Conservation (phyloP, 2,113 vertebrate genomes). For the Corydoras sp. region DNA sequence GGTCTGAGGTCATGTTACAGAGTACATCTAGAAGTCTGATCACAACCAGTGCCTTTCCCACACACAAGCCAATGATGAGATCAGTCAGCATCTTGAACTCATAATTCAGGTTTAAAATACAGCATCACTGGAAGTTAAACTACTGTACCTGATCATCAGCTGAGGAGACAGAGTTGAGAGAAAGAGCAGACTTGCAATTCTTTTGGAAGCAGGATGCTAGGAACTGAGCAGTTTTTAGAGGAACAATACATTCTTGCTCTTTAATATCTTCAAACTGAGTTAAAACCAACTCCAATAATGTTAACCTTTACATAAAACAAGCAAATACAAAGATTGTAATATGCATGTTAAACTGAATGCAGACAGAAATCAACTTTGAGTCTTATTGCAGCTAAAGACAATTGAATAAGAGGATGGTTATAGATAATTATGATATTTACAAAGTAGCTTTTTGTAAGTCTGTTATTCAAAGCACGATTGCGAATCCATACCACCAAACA, state of each 20-base stretch:
- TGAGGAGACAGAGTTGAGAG: constrained; percentile 59
- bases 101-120: not conserved
- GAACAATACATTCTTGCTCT: constrained; percentile 53
- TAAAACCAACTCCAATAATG: constrained; percentile 77
- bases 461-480: too few species aligned
- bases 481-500: too few species aligned
- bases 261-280: constrained; percentile 61
- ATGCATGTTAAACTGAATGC: not conserved
- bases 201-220: constrained; percentile 73
- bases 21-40: constrained; percentile 82
- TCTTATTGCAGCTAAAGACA: too few species aligned
- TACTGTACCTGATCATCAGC: constrained; percentile 68
- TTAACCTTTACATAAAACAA: constrained; percentile 63
- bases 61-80: too few species aligned
- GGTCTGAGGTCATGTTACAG: constrained; percentile 85
- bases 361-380: too few species aligned
- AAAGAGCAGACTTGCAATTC: constrained; percentile 71
- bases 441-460: too few species aligned
- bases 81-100: not conserved
- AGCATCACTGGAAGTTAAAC: too few species aligned
- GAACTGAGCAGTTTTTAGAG: constrained; percentile 65
- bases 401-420: too few species aligned
- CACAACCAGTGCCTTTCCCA: constrained; percentile 66
- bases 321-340: constrained; percentile 9
- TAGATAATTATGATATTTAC: too few species aligned